phyloP scores from a whole-genome alignment of 2,797 vertebrate genomes.

The Acrocephalus scirpaceus region DNA sequence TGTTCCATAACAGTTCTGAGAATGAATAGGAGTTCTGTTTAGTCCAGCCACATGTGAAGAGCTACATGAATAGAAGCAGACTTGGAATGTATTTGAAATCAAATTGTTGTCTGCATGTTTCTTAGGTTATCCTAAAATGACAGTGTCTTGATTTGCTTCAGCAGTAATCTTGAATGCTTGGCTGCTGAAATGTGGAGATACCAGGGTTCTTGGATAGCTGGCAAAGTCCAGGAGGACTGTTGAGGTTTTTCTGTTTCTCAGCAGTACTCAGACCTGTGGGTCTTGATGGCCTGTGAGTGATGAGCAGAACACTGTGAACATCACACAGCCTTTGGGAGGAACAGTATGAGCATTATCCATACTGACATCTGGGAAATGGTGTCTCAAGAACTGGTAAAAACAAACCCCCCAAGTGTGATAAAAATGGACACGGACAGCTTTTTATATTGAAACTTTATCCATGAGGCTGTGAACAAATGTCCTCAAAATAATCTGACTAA shows the following conservation, averaged over 20 bases:
- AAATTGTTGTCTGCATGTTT: not conserved
- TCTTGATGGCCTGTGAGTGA: not conserved
- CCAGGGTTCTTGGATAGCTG: not conserved
- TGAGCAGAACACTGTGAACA: not conserved
- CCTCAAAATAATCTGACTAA: not conserved
- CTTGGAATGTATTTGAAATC: not conserved
- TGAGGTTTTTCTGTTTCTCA: not conserved
- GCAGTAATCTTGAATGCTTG: not conserved
- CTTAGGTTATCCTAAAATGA: not conserved
- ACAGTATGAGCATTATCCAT: rapidly evolving
- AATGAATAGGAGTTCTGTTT: not conserved
- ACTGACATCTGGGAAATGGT: not conserved
- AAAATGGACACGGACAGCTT: not conserved
- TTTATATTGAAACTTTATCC: not conserved
- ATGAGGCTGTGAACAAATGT: not conserved
- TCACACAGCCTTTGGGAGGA: not conserved
- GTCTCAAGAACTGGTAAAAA: not conserved
- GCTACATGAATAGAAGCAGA: not conserved
- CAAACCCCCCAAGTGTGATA: not conserved
- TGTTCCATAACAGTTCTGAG: not conserved
- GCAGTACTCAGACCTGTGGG: not conserved
- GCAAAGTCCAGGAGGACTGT: not conserved
- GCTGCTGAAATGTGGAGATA: not conserved
- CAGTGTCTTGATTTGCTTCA: not conserved
- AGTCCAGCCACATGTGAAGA: not conserved